phyloP scores from a whole-genome alignment of 1,140 invertebrate species.

The Caenorhabditis elegans region WBcel235 BX284604.4:4530001-4530500 shows the following conservation, averaged over 20 bases:
- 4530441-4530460: too few relatives aligned
- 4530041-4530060: slow-evolving; percentile 15
- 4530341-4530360: not conserved
- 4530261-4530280: not conserved
- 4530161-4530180: not conserved
- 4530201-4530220: not conserved
- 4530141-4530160: slow-evolving; percentile 1
- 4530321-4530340: not conserved
- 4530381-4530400: not conserved
- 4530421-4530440: too few relatives aligned
- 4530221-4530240: not conserved
- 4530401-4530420: not conserved
- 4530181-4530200: not conserved
- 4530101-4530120: slow-evolving; percentile 6
- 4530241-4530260: slow-evolving; percentile 9
- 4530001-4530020: not conserved
- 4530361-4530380: not conserved
- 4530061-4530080: too few relatives aligned
- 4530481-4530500: too few relatives aligned
- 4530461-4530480: too few relatives aligned
- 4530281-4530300: not conserved
- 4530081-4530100: too few relatives aligned
- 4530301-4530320: not conserved
- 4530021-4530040: not conserved
- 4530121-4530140: not conserved